Base-by-base conservation (phyloP, 2,113 vertebrate species). In the Sinocyclocheilus anophthalmus region DNA sequence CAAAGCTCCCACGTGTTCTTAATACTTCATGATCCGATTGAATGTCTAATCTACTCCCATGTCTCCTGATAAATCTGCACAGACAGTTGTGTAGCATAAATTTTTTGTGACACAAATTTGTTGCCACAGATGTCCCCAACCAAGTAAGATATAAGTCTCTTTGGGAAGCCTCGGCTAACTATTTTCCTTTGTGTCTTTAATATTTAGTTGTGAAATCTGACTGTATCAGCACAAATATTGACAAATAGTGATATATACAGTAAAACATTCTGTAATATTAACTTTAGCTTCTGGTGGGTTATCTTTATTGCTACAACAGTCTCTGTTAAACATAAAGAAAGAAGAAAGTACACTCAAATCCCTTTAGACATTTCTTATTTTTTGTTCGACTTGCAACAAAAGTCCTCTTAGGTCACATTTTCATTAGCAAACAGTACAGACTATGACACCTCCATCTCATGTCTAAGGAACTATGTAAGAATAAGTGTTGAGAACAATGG, bases 21-120 rank as follows among this genome's bases (percentile, higher is more conserved):
- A 88, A 91, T 89, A 88, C 84, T 84, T 89, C 88, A 91, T 90
- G n/a, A n/a, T n/a, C n/a, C n/a, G 90, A 91, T 89, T 88, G 87
- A 85, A 86, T 67, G 78, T 87, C 88, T 90, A 91, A 90, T 89
- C n/a, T 91, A 89, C 90, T 83, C 55, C 48, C 81, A n/a, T 53
- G 59, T 84, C 84, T 84, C 84, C 84, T 75, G 79, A 91, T 91
- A 87, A 89, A 91, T 91, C 90, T 87, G 78, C 13, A 82, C 87
- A 77, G 77, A 85, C 80, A 85, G 70, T 78, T 86, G 67, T 48
- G 83, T 42, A 61, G 76, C 84, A 88, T 90, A 61, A 90, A 86
- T 87, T 84, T 88, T 88, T 88, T 80, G 78, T 42, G 86, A 76
- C 65, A 85, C 50, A 86, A 73, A 79, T 85, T 81, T 65, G 45